A percentile compares a stretch with the other conserved stretches of the same genome.
Conservation (phyloP, 2,888 invertebrate species). For the Cremastobaeus sp. region DNA sequence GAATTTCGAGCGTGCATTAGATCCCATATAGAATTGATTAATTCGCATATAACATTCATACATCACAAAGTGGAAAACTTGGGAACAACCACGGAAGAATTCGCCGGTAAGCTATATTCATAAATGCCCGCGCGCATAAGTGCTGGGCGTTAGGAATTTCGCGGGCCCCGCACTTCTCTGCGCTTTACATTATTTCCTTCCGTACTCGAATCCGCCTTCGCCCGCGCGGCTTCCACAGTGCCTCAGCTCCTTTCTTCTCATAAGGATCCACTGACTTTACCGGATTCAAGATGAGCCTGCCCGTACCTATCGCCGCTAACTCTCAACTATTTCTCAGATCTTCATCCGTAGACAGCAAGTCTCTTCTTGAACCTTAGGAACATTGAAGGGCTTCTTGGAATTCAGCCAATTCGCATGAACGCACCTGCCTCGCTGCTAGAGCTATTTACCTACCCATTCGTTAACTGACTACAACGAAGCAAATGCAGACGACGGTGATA, state of each 20-base stretch:
- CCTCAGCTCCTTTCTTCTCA: slow-evolving; percentile 53
- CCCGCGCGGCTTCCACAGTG: slow-evolving; percentile 54
- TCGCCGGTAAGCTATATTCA: slow-evolving; percentile 45
- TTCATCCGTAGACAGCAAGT: slow-evolving; percentile 64
- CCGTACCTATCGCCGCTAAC: slow-evolving; percentile 66
- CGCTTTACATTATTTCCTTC: slow-evolving; percentile 52
- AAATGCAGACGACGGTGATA: slow-evolving; percentile 56
- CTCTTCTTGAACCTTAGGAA: slow-evolving; percentile 59
- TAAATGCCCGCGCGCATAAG: slow-evolving; percentile 52
- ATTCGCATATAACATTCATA: slow-evolving; percentile 52
- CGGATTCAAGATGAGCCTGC: slow-evolving; percentile 60
- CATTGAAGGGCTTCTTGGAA: slow-evolving; percentile 65
- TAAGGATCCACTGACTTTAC: slow-evolving; percentile 62
- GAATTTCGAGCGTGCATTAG: slow-evolving; percentile 11
- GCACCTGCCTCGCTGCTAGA: slow-evolving; percentile 61
- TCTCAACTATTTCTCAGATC: slow-evolving; percentile 76
- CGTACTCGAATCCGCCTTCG: slow-evolving; percentile 49
- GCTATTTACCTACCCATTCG: slow-evolving; percentile 65
- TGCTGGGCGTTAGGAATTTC: slow-evolving; percentile 54
- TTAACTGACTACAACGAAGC: slow-evolving; percentile 59
- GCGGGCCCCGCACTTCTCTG: slow-evolving; percentile 26
- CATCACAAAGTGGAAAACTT: slow-evolving; percentile 57
- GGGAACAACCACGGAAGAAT: slow-evolving; percentile 49
- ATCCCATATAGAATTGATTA: slow-evolving; percentile 24
- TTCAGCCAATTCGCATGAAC: slow-evolving; percentile 69